phyloP scores from a whole-genome alignment of 1,140 invertebrate genomes.

The Alviniconcha marisindica region DNA sequence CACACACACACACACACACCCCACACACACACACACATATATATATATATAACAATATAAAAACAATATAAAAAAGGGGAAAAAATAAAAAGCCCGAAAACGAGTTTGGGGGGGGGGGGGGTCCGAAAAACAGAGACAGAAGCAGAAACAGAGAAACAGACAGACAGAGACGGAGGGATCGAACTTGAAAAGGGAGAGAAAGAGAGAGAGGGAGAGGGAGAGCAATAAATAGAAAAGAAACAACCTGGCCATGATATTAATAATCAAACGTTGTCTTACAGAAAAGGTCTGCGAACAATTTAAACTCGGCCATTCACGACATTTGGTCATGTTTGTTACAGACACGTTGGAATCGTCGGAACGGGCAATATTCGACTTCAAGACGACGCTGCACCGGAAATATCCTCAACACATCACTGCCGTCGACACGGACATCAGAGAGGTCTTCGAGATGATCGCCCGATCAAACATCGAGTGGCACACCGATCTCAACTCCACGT shows the following conservation, averaged over 20 bases:
- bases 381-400: conserved; percentile 33
- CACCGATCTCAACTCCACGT: conserved; percentile 7
- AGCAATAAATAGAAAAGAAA: too few relatives aligned
- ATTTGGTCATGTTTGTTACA: conserved; percentile 23
- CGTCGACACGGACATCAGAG: conserved; percentile 35
- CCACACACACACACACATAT: not conserved
- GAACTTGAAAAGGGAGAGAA: not conserved
- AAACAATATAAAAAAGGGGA: too few relatives aligned
- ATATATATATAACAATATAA: not conserved
- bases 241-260: too few relatives aligned
- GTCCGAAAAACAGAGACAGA: too few relatives aligned
- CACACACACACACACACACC: not conserved
- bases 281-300: too few relatives aligned
- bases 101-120: too few relatives aligned
- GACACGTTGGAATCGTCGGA: conserved; percentile 50
- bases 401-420: conserved; percentile 43
- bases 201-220: too few relatives aligned
- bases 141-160: too few relatives aligned
- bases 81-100: too few relatives aligned
- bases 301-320: too few relatives aligned
- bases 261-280: too few relatives aligned
- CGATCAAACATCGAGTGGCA: conserved; percentile 30
- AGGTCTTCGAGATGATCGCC: conserved; percentile 46
- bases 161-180: too few relatives aligned
- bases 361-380: conserved; percentile 38